Evolutionary conservation across 2,888 invertebrate genomes (phyloP), one percentile per base, ranked within the genome.

Genomic region (Chirona hameri): DNA sequence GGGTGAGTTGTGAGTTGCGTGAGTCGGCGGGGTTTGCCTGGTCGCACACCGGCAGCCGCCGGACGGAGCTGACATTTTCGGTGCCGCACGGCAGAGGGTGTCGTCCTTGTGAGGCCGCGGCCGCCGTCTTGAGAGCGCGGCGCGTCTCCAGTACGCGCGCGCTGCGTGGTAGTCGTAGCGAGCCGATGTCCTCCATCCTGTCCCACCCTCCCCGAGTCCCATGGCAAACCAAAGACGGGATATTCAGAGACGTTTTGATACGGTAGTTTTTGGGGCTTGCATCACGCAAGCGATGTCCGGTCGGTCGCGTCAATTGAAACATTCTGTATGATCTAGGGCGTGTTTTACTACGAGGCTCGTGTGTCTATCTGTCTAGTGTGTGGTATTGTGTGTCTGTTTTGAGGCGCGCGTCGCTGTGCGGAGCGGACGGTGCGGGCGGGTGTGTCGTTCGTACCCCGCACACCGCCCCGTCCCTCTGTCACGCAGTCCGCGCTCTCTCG

Each of bases 211-310:
- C 9, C 24, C 72, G 72, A 39, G n/a, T n/a, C 39, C 76, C 76
- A 76, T 76, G 76, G 76, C 39, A 46, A 46, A 76, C 76, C 76
- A 76, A 76, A 76, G 76, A 76, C 76, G 24, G 76, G n/a, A 65
- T 65, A 65, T 65, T 27, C 65, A 52, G n/a, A 27, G 5, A 46
- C 76, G 46, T 76, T 76, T 76, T 76, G 76, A 76, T 76, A 76
- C 46, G 76, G 76, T 76, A 46, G 76, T 76, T 76, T 76, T 76
- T 14, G 65, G 12, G 72, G 18, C 18, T 14, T 3, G 7, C 12
- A 18, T 18, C 52, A 52, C 52, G 18, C 15, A 15, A 52, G 12
- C 52, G 52, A 12, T 18, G 52, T 4, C 18, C 52, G 52, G 7
- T 52, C 52, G 15, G 52, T 52, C 52, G 3, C 15, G 1, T 18